Percentiles rank a stretch among this genome's conserved stretches.
phyloP scores from a whole-genome alignment of 2,797 vertebrate genomes.

The Lepus townsendii region DNA sequence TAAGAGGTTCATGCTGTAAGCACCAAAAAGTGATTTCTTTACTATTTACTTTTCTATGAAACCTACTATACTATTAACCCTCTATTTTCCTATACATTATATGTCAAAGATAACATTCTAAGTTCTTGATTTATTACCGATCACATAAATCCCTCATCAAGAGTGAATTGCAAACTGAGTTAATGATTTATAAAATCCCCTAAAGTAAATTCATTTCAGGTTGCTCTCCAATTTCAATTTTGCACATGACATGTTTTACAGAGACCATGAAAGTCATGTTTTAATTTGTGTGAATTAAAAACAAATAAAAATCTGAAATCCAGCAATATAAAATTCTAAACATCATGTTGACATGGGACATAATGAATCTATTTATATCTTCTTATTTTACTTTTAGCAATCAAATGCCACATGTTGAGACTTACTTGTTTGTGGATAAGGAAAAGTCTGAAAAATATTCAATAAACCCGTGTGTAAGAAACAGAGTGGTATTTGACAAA shows the following conservation, averaged over 20 bases:
- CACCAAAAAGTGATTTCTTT: not conserved
- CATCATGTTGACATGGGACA: constrained; percentile 43
- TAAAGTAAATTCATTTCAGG: constrained; percentile 41
- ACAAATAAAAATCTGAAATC: constrained; percentile 63
- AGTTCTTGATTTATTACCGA: not conserved
- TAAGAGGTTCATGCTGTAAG: not conserved
- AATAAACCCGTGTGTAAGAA: constrained; percentile 61
- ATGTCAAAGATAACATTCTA: not conserved
- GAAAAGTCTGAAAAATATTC: constrained; percentile 46
- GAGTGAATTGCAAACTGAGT: not conserved
- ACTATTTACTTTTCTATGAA: not conserved
- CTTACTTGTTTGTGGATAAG: constrained; percentile 45
- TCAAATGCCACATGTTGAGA: constrained; percentile 38
- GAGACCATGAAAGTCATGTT: constrained; percentile 40
- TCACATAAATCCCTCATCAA: not conserved
- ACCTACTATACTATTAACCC: not conserved
- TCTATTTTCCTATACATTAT: not conserved
- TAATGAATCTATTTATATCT: constrained; percentile 54
- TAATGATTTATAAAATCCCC: constrained; percentile 52
- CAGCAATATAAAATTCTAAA: constrained; percentile 47
- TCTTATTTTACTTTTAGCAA: constrained; percentile 15
- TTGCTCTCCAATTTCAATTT: constrained; percentile 55
- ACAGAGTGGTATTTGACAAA: not conserved
- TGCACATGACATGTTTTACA: constrained; percentile 64
- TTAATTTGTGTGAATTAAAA: constrained; percentile 72